Percentiles rank a stretch among this genome's conserved stretches.
phyloP scores from a whole-genome alignment of 2,113 vertebrate genomes.

The Lagopus muta region DNA sequence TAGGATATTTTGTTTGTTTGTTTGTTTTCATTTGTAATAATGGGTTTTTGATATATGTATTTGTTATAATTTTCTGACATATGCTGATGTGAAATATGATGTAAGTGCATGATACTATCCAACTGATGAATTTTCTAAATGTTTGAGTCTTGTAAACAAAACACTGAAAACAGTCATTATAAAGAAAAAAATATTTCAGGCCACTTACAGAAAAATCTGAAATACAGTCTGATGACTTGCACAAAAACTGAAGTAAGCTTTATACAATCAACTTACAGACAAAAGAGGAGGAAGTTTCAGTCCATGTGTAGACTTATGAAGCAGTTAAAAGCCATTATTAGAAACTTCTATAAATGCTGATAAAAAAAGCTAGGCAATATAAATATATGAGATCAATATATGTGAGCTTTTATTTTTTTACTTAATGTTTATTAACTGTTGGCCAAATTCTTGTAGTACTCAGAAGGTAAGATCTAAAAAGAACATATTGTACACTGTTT shows the following conservation, averaged over 20 bases:
- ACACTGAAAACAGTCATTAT: neutral
- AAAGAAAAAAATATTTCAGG: neutral
- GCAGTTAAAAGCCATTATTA: neutral
- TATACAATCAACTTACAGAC: neutral
- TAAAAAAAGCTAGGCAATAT: neutral
- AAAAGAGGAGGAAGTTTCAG: neutral
- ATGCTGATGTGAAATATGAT: neutral
- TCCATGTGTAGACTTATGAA: neutral
- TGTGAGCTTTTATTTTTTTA: neutral
- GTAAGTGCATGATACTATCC: neutral
- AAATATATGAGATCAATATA: neutral
- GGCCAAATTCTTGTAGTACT: neutral
- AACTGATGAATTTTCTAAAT: neutral
- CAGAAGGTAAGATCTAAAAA: neutral
- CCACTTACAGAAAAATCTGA: neutral
- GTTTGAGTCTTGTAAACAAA: neutral
- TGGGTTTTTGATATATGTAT: neutral
- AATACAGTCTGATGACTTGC: neutral
- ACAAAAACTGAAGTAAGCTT: neutral
- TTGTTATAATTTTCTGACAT: neutral
- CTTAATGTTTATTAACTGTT: neutral
- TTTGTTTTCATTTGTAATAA: neutral
- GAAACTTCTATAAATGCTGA: neutral
- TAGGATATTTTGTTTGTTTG: neutral
- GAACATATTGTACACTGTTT: neutral